Base-by-base conservation (phyloP, 1,140 invertebrate genomes). In the Leptinotarsa undecemlineata region DNA sequence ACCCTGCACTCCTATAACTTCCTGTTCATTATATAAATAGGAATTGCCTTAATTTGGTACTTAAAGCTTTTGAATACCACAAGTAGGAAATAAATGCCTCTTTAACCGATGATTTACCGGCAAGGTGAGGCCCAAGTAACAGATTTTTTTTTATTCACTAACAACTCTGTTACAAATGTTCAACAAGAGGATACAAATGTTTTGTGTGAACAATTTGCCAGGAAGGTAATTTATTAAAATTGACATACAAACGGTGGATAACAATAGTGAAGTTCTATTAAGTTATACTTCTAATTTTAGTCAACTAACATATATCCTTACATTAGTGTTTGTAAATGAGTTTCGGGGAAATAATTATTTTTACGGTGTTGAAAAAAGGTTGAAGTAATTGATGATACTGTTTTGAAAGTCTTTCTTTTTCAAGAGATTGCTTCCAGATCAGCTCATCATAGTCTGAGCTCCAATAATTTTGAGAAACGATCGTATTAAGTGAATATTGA, bases 1-100 rank as follows among this genome's bases (percentile, higher is more conserved):
- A 69, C 15, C 51, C 51, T n/a, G 51, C 51, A 57, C 60, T 68
- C 26, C 71, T 68, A 26, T 57, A 68, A 72, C 76, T 77, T 77
- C 76, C 76, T 73, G 76, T 72, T 61, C 33, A 71, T 72, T 77
- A 48, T 72, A 71, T 71, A 48, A 42, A 71, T 71, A 21, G 66
- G 70, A 75, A 78, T 75, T 73, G 63, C 74, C 71, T 73, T 76
- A 71, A 78, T 76, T 78, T 75, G 63, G 64, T 76, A 78, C 76
- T 78, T 78, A 74, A 66, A 33, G 72, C 63, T 47, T 69, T 68
- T 67, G 47, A 51, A 75, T 60, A 72, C 76, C 76, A 64, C 71
- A 77, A 77, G 68, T 68, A 77, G 57, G 70, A 70, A 70, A 57
- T 70, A 57, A 70, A 70, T 51, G 68, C 48, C 33, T 15, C 57